Evolutionary conservation across 2,113 vertebrate species (phyloP).

Genomic region (Marmota flaviventris): DNA sequence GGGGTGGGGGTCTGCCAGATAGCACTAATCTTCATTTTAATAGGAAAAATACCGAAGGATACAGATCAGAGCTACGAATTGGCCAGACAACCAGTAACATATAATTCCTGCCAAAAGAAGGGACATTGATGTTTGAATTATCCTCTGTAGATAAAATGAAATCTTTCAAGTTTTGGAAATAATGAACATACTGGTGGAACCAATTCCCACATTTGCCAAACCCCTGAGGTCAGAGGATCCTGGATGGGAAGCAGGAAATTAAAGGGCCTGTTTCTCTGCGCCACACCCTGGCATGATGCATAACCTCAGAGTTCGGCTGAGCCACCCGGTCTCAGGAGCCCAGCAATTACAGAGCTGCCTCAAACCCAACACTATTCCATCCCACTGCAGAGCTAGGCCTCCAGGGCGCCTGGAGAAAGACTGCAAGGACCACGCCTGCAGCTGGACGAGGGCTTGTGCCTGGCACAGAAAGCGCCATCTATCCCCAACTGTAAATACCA

Average conservation of each 20-base stretch:
- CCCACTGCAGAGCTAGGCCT: neutral
- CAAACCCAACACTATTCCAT: neutral
- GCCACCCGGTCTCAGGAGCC: conserved; percentile 23
- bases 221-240: neutral
- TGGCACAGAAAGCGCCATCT: neutral
- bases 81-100: conserved; percentile 1
- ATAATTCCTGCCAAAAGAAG: conserved; percentile 26
- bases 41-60: neutral
- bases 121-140: conserved; percentile 20
- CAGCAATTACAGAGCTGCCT: neutral
- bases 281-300: neutral
- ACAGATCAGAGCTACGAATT: neutral
- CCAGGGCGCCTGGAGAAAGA: neutral
- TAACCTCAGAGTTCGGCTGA: neutral
- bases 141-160: conserved; percentile 30
- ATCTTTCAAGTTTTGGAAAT: neutral
- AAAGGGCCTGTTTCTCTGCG: neutral
- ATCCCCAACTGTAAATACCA: conserved; percentile 35
- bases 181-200: neutral
- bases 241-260: neutral
- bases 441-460: neutral
- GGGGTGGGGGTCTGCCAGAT: neutral
- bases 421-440: neutral
- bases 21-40: neutral
- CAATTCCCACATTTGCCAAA: neutral